Base-by-base conservation (phyloP, 2,797 vertebrate species). In the Smutsia temminckii region DNA sequence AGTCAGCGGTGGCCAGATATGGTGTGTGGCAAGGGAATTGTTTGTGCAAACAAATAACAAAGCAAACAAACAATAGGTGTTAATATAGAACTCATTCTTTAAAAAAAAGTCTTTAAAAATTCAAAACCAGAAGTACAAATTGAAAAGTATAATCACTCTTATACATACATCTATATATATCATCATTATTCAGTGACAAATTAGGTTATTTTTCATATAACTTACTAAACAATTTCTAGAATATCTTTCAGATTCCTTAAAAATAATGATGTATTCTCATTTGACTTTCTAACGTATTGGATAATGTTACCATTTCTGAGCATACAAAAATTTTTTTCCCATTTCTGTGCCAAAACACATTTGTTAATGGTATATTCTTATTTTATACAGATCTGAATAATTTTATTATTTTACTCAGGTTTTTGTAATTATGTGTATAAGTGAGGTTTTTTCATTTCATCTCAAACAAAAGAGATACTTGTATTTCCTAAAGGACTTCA, bases 101-200 rank as follows among this genome's bases (percentile, higher is more conserved):
- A n/a, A 25, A 11, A 37, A 46, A 78, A 55, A 8, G 42, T 46
- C 20, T 53, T 85, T 46, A 11, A 74, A 59, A 95, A 81, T 53
- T 64, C 7, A 93, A 94, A 84, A 92, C 4, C 23, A 85, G 74
- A 81, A 66, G 3, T 29, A 0, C 25, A 46, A 64, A 74, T 68
- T 49, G 29, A 61, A 85, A 95, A 37, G 1, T 8, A 68, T 18
- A 8, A 13, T 59, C 40, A 46, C 11, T 8, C 9, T 25, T 14
- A 0, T 40, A 72, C 8, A 2, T 66, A 32, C 2, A 74, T 11
- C 8, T 8, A 32, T 0, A 49, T 34, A 3, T 37, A 6, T 84
- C 61, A 86, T 57, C 68, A 46, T 11, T 86, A 27, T 37, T 34
- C 42, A 14, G 21, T 81, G 10, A 90, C 53, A n/a, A 81, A 84